Evolutionary conservation across 2,113 vertebrate species (phyloP).

Genomic region (Halcyon malimbica): DNA sequence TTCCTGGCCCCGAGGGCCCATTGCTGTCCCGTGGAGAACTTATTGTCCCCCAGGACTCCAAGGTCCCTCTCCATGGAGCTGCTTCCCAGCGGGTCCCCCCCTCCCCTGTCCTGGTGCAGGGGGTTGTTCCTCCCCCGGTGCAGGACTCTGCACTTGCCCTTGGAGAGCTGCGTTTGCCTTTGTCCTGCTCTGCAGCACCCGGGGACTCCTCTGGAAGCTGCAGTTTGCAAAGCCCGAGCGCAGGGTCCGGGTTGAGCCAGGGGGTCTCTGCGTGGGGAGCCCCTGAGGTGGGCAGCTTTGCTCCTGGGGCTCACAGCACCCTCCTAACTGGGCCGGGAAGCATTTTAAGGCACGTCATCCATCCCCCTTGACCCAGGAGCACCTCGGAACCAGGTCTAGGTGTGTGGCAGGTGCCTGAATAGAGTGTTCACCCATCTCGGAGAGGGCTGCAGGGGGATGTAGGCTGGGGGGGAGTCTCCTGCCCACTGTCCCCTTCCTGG

Average conservation of each 20-base stretch:
- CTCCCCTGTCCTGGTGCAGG: no score
- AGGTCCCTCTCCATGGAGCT: no score
- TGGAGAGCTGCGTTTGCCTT: neutral
- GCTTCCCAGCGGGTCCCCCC: no score
- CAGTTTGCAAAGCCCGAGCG: neutral
- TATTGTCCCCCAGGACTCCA: no score
- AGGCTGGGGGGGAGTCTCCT: neutral
- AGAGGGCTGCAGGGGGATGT: neutral
- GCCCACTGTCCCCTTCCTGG: neutral
- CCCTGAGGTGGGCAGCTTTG: neutral
- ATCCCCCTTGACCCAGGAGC: neutral
- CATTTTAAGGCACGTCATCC: neutral
- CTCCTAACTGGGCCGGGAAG: neutral
- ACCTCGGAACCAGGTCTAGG: neutral
- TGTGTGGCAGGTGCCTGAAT: neutral
- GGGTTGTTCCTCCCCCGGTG: no score
- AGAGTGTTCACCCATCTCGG: neutral
- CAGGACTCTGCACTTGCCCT: no score
- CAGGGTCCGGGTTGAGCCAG: neutral
- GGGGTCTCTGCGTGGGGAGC: neutral
- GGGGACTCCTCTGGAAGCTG: neutral
- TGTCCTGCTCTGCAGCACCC: neutral
- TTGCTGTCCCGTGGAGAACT: no score
- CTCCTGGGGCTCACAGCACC: neutral
- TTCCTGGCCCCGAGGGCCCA: no score